Evolutionary conservation across 2,888 invertebrate species (phyloP).

Genomic region (Drosophila percnosoma): DNA sequence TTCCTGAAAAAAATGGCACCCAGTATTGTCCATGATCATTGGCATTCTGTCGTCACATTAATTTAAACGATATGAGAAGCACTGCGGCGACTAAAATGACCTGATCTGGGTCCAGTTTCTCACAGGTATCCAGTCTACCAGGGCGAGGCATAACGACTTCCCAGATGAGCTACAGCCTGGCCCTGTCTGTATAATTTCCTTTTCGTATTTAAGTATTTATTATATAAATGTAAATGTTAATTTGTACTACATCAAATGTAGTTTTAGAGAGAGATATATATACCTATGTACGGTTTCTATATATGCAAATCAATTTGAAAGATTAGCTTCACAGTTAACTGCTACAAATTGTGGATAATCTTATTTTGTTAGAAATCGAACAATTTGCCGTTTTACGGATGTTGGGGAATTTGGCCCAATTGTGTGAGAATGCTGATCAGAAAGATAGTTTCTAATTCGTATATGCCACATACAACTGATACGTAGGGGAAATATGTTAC

Average conservation of each 20-base stretch:
- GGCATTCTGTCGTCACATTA: conserved; percentile 83
- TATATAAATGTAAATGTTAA: neutral
- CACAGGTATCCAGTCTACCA: neutral
- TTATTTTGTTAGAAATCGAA: neutral
- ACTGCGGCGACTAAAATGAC: conserved; percentile 34
- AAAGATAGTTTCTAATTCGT: conserved; percentile 15
- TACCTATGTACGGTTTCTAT: neutral
- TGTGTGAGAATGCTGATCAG: neutral
- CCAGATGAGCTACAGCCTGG: conserved; percentile 13
- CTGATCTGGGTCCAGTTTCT: conserved; percentile 25
- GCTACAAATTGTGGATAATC: neutral
- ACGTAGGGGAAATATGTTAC: neutral
- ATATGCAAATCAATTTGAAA: neutral
- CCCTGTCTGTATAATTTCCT: neutral
- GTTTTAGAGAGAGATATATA: neutral
- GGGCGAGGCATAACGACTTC: neutral
- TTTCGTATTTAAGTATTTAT: no score
- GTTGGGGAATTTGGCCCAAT: neutral
- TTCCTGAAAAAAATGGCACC: conserved; percentile 68
- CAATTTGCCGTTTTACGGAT: neutral
- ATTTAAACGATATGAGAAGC: conserved; percentile 76
- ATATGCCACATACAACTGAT: conserved; percentile 2
- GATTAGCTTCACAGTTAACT: neutral
- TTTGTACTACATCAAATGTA: neutral
- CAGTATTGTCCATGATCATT: conserved; percentile 63